Conservation (phyloP, 1,140 invertebrate genomes). For the Pseudobourletiella spinata region DNA sequence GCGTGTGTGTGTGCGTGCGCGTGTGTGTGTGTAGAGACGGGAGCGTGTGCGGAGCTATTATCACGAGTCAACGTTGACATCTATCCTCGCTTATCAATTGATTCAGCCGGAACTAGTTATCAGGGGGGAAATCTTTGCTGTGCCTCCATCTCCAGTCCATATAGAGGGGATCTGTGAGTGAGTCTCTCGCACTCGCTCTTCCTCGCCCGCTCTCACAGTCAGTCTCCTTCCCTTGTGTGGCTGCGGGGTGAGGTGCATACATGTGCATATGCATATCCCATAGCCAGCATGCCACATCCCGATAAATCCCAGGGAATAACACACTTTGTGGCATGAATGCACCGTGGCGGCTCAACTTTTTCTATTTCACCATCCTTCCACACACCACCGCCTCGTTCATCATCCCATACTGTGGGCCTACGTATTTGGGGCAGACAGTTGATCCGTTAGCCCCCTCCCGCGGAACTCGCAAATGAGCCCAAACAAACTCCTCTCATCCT, state of each 20-base stretch:
- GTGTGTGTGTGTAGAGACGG: too few relatives aligned
- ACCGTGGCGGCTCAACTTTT: too few relatives aligned
- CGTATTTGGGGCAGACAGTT: too few relatives aligned
- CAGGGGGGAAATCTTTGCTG: slow-evolving; percentile 20
- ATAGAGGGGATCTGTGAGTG: not conserved
- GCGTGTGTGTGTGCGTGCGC: too few relatives aligned
- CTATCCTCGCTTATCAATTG: slow-evolving; percentile 20
- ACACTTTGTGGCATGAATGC: too few relatives aligned
- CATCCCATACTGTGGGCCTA: too few relatives aligned
- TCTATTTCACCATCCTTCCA: not conserved
- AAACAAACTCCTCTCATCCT: too few relatives aligned
- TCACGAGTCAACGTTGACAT: too few relatives aligned
- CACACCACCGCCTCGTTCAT: too few relatives aligned
- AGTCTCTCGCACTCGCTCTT: not conserved
- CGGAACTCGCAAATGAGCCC: too few relatives aligned
- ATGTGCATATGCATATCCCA: not conserved
- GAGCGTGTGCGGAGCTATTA: too few relatives aligned
- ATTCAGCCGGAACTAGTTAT: slow-evolving; percentile 31
- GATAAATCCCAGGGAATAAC: not conserved
- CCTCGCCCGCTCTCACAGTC: not conserved
- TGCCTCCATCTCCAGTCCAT: not conserved
- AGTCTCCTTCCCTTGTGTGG: not conserved
- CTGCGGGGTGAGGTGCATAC: not conserved
- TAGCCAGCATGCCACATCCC: not conserved
- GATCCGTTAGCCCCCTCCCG: too few relatives aligned